phyloP scores from a whole-genome alignment of 2,888 invertebrate genomes.

The Agrochola circellaris region DNA sequence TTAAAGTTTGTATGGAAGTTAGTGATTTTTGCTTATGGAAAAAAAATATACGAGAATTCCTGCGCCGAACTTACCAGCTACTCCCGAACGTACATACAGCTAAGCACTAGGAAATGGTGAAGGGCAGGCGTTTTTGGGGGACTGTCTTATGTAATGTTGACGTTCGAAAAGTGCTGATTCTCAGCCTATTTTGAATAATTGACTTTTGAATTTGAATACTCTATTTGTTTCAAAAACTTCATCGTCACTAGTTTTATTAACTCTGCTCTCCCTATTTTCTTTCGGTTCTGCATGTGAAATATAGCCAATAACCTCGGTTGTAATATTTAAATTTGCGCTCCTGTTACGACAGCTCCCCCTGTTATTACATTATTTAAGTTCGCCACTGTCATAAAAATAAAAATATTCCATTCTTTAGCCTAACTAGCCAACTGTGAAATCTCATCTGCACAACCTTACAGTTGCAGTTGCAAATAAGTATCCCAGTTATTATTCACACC shows the following conservation, averaged over 20 bases:
- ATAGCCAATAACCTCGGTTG: slow-evolving; percentile 68
- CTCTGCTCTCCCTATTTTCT: slow-evolving; percentile 23
- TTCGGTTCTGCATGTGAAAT: slow-evolving; percentile 48
- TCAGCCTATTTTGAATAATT: too few species aligned
- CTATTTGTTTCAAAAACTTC: slow-evolving; percentile 23
- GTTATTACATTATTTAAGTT: slow-evolving; percentile 73
- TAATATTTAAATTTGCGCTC: slow-evolving; percentile 78
- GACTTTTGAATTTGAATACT: too few species aligned
- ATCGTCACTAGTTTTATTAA: slow-evolving; percentile 17
- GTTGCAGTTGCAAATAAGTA: slow-evolving; percentile 80
- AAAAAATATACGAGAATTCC: background rate
- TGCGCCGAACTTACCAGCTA: background rate
- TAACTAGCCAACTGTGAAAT: slow-evolving; percentile 79
- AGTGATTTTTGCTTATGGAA: background rate
- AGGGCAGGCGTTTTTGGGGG: too few species aligned
- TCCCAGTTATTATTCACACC: slow-evolving; percentile 80
- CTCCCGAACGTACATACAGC: background rate
- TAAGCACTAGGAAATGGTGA: too few species aligned
- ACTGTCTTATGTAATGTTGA: too few species aligned
- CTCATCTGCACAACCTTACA: slow-evolving; percentile 75
- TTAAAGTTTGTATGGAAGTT: background rate
- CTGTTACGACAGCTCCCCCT: slow-evolving; percentile 72
- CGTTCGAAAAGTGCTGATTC: too few species aligned
- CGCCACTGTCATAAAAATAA: slow-evolving; percentile 61
- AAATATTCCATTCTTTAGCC: slow-evolving; percentile 60